A percentile compares a stretch with the other conserved stretches of the same genome.
phyloP scores from a whole-genome alignment of 2,888 invertebrate species.

The Dyspetes luteomarginatus region DNA sequence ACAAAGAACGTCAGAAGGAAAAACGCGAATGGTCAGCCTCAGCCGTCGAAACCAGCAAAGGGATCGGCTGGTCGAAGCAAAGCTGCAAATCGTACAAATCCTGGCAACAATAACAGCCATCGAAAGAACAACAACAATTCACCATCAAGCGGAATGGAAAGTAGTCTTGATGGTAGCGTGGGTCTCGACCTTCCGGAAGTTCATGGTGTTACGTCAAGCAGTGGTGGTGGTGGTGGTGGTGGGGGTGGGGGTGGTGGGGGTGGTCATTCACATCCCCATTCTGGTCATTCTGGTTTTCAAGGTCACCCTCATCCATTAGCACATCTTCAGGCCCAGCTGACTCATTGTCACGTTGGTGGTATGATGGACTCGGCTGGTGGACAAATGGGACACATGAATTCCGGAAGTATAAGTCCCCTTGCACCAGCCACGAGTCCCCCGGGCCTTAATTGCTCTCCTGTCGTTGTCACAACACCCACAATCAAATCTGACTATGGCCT shows the following conservation, averaged over 20 bases:
- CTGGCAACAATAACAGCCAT: constrained; percentile 87
- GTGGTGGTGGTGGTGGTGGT: too few relatives aligned
- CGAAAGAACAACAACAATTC: constrained; percentile 86
- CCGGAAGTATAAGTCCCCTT: constrained; percentile 81
- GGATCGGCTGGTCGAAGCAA: constrained; percentile 68
- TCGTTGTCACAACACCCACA: constrained; percentile 83
- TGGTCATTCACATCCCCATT: constrained; percentile 46
- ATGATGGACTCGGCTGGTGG: constrained; percentile 81
- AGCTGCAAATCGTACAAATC: constrained; percentile 63
- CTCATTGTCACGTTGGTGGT: constrained; percentile 80
- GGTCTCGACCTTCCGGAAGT: constrained; percentile 79
- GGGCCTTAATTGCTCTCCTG: constrained; percentile 66
- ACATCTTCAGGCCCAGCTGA: constrained; percentile 83
- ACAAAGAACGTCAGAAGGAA: constrained; percentile 90
- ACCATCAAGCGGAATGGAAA: constrained; percentile 80
- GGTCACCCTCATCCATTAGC: constrained; percentile 79
- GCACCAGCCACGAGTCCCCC: constrained; percentile 81
- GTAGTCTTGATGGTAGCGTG: constrained; percentile 79
- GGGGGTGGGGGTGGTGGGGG: too few relatives aligned
- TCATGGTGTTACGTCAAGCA: constrained; percentile 74
- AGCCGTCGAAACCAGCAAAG: constrained; percentile 75
- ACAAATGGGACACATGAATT: constrained; percentile 77
- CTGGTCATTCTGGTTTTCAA: constrained; percentile 43
- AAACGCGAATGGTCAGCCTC: constrained; percentile 83
- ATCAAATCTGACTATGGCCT: constrained; percentile 95